phyloP scores from a whole-genome alignment of 64 coral and sea anemone species.

The Cladopsammia gracilis region DNA sequence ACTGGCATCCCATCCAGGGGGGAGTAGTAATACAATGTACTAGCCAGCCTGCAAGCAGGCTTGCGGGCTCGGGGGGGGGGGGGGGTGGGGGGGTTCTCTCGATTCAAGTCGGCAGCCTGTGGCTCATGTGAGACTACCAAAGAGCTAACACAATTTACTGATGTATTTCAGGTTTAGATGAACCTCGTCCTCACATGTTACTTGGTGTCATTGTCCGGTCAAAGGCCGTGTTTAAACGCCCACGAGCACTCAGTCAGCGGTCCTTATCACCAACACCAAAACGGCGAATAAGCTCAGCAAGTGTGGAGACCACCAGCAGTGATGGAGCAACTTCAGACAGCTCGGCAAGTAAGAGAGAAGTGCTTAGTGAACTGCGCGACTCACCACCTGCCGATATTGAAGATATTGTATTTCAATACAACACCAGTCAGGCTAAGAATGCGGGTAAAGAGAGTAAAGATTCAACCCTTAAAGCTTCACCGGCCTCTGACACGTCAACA shows the following conservation, averaged over 20 bases:
- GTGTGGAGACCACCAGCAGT: constrained; percentile 56
- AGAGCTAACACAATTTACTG: neutral
- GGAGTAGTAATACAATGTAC: too few species aligned
- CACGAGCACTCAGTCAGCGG: constrained; percentile 74
- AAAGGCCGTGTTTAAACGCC: constrained; percentile 82
- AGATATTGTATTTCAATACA: constrained; percentile 96
- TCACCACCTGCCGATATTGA: constrained; percentile 96
- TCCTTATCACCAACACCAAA: constrained; percentile 43
- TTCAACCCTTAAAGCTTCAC: constrained; percentile 36
- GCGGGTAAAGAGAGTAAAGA: neutral
- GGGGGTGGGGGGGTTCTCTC: too few species aligned
- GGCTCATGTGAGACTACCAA: neutral
- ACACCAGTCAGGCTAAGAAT: constrained; percentile 81
- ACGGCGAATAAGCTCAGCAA: constrained; percentile 54
- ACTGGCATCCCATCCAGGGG: too few species aligned
- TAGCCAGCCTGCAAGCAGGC: too few species aligned
- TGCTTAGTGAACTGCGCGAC: constrained; percentile 63
- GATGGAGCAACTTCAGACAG: constrained; percentile 49
- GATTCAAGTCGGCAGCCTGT: too few species aligned
- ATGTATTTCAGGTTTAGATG: constrained; percentile 77
- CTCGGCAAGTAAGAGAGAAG: neutral
- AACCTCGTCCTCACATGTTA: constrained; percentile 96
- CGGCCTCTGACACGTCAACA: constrained; percentile 50
- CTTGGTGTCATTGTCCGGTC: constrained; percentile 93
- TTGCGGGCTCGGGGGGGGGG: too few species aligned